Percentiles rank a stretch among this genome's conserved stretches.
phyloP scores from a whole-genome alignment of 2,888 invertebrate genomes.

The Epinotia nisella region DNA sequence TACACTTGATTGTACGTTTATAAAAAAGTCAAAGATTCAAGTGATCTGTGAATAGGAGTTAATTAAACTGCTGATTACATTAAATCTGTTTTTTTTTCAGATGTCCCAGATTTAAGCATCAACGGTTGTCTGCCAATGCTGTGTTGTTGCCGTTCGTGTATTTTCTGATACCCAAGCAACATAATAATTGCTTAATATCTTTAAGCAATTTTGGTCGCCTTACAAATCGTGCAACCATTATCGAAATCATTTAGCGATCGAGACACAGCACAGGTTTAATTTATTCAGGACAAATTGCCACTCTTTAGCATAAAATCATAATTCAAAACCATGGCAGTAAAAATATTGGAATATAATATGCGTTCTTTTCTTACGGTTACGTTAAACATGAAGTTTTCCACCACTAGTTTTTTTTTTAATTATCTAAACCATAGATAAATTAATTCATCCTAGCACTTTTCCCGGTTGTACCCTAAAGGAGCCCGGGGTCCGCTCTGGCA shows the following conservation, averaged over 20 bases:
- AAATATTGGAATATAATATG: not conserved
- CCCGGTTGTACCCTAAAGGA: too few relatives aligned
- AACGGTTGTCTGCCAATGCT: not conserved
- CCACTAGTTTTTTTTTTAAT: not conserved
- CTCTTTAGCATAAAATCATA: conserved; percentile 24
- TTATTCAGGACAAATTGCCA: conserved; percentile 22
- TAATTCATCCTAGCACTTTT: too few relatives aligned
- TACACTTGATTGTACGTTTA: too few relatives aligned
- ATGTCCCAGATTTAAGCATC: not conserved
- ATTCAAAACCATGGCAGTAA: not conserved
- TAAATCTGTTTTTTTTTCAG: too few relatives aligned
- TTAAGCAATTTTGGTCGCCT: conserved; percentile 16
- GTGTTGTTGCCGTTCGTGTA: not conserved
- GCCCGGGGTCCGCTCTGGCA: too few relatives aligned
- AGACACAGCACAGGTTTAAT: conserved; percentile 11
- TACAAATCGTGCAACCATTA: conserved; percentile 15
- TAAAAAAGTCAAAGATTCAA: too few relatives aligned
- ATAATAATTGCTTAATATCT: conserved; percentile 27
- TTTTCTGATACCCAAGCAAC: conserved; percentile 3
- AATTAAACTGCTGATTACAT: too few relatives aligned
- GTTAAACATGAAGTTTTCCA: too few relatives aligned
- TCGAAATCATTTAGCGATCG: conserved; percentile 10
- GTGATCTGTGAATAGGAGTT: too few relatives aligned
- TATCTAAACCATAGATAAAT: too few relatives aligned
- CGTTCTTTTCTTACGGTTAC: not conserved